These are phyloP conservation scores for Phortica variegata DNA, from an alignment of 1,140 invertebrate species.

Conservation along the genomic window DNA sequence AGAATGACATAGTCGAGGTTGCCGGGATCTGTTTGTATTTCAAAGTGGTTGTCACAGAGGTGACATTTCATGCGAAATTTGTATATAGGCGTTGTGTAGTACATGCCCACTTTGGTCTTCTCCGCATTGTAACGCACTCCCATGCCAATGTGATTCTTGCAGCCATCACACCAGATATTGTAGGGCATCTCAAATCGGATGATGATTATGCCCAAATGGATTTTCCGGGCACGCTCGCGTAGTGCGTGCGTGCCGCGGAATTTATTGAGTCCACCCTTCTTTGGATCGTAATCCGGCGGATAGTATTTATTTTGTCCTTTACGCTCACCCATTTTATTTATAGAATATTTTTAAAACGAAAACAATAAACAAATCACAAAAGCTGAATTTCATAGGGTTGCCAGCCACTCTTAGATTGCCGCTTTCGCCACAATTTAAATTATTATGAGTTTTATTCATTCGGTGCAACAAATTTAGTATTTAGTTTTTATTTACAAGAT, in stretches of 20 bases:
- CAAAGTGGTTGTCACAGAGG: slow-evolving; percentile 96
- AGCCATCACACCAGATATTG: slow-evolving; percentile 99
- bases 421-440: no score
- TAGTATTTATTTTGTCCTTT: slow-evolving; percentile 98
- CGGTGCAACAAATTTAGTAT: no score
- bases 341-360: slow-evolving; percentile 1
- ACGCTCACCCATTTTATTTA: slow-evolving; percentile 85
- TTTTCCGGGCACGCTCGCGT: slow-evolving; percentile 90
- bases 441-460: no score
- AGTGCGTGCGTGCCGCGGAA: slow-evolving; percentile 94
- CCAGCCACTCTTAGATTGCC: no score
- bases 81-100: slow-evolving; percentile 96
- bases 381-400: no score
- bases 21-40: slow-evolving; percentile 97
- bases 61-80: slow-evolving; percentile 99
- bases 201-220: slow-evolving; percentile 94
- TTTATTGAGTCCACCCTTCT: slow-evolving; percentile 83
- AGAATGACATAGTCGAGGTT: slow-evolving; percentile 97
- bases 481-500: no score
- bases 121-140: slow-evolving; percentile 99
- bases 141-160: slow-evolving; percentile 92
- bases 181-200: slow-evolving; percentile 99
- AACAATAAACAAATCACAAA: slow-evolving; percentile 1
- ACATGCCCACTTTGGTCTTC: slow-evolving; percentile 98
- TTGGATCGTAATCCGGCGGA: slow-evolving; percentile 97